These are phyloP conservation scores for Pteruthius melanotis DNA, from an alignment of 2,113 vertebrate genomes.

Conservation along the genomic window DNA sequence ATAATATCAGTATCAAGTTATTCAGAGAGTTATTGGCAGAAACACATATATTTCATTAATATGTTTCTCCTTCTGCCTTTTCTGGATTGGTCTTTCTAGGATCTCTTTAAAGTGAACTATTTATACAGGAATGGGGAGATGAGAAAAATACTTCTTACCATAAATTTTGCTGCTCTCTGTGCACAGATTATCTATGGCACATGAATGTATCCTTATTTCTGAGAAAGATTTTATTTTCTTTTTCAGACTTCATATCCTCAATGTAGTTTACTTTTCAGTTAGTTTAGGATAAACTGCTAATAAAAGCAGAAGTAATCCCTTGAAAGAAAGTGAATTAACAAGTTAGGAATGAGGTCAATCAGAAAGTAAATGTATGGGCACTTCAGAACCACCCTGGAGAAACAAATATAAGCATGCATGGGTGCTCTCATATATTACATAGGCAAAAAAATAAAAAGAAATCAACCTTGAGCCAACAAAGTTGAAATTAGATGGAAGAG, in stretches of 20 bases:
- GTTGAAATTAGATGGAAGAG: neutral
- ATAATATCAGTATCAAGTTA: neutral
- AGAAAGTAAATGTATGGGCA: neutral
- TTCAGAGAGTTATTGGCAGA: neutral
- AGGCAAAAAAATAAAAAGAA: neutral
- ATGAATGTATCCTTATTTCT: neutral
- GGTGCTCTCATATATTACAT: neutral
- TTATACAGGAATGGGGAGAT: neutral
- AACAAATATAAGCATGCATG: neutral
- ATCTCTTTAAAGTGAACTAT: neutral
- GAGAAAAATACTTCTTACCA: neutral
- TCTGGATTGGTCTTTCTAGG: neutral
- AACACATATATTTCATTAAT: neutral
- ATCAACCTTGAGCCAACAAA: neutral
- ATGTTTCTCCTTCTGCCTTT: neutral
- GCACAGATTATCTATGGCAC: neutral
- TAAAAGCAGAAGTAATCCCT: neutral
- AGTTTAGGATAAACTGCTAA: neutral
- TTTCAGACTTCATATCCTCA: neutral
- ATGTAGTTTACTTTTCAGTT: neutral
- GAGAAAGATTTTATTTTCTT: neutral
- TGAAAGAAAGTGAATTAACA: neutral
- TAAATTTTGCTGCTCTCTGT: neutral
- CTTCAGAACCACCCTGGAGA: neutral
- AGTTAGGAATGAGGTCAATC: neutral